These are phyloP conservation scores for Galemys pyrenaicus DNA, from an alignment of 2,113 vertebrate genomes.

Conservation along the genomic window DNA sequence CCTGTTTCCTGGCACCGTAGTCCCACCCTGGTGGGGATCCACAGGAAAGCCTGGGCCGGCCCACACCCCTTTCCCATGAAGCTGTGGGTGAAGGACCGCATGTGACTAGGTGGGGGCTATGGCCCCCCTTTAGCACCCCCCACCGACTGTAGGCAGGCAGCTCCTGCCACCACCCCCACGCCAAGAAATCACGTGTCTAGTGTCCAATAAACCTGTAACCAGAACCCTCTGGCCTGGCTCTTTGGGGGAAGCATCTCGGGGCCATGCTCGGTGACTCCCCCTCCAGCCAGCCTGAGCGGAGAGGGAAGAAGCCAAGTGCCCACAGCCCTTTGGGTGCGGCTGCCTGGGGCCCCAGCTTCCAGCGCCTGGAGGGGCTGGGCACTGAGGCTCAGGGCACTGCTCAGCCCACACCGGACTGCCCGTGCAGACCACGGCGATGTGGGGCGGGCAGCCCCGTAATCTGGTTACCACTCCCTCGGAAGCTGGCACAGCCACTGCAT, in stretches of 20 bases:
- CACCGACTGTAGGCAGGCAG: neutral
- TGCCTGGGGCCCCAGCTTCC: no score
- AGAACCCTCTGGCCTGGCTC: neutral
- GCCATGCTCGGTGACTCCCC: neutral
- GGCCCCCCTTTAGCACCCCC: neutral
- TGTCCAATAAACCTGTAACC: constrained; percentile 61
- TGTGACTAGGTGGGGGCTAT: no score
- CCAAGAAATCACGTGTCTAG: neutral
- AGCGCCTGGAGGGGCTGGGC: neutral
- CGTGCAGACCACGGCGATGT: no score
- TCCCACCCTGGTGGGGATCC: neutral
- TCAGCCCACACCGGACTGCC: no score
- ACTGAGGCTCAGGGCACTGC: no score
- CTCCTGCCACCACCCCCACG: neutral
- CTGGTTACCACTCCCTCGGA: neutral
- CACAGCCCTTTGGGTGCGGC: no score
- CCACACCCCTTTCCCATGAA: no score
- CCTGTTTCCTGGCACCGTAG: neutral
- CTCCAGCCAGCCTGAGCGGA: neutral
- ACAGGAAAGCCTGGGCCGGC: no score
- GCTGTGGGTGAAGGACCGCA: no score
- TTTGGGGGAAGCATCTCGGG: neutral
- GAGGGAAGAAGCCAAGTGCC: no score
- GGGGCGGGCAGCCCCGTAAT: neutral
- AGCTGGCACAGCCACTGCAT: no score